Evolutionary conservation across 2,113 vertebrate species (phyloP).

Genomic region (Ailurus styani): DNA sequence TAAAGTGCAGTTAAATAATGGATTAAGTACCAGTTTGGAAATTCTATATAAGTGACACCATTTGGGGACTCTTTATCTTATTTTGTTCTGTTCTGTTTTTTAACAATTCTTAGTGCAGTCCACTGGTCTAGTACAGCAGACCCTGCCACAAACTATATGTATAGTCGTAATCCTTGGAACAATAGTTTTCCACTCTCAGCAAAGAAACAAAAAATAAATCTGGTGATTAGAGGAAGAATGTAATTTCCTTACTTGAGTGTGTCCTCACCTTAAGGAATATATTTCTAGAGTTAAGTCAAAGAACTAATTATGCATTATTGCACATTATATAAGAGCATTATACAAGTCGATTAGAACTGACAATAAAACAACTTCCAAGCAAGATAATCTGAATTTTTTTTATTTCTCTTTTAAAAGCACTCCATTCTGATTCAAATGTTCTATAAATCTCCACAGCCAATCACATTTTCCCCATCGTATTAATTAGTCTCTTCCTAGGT

Average conservation of each 20-base stretch:
- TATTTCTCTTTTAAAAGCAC: constrained; percentile 25
- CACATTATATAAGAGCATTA: neutral
- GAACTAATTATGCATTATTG: neutral
- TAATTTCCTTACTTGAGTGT: neutral
- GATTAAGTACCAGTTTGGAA: neutral
- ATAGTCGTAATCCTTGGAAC: neutral
- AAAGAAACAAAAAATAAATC: neutral
- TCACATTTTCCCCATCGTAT: neutral
- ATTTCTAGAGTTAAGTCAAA: constrained; percentile 29
- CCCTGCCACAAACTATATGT: neutral
- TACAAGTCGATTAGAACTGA: constrained; percentile 19
- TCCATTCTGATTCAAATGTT: neutral
- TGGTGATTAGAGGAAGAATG: neutral
- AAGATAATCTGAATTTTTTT: constrained; percentile 22
- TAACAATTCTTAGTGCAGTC: neutral
- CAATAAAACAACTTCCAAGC: neutral
- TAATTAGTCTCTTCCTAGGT: neutral
- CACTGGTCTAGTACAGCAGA: neutral
- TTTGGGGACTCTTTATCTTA: neutral
- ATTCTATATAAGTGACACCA: neutral
- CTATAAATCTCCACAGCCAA: neutral
- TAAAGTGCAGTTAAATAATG: neutral
- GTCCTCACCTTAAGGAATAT: neutral
- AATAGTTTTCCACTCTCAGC: neutral
- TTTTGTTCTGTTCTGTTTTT: neutral